Percentiles rank a stretch among this genome's conserved stretches.
phyloP scores from a whole-genome alignment of 2,888 invertebrate species.

The Ectemnius continuus region DNA sequence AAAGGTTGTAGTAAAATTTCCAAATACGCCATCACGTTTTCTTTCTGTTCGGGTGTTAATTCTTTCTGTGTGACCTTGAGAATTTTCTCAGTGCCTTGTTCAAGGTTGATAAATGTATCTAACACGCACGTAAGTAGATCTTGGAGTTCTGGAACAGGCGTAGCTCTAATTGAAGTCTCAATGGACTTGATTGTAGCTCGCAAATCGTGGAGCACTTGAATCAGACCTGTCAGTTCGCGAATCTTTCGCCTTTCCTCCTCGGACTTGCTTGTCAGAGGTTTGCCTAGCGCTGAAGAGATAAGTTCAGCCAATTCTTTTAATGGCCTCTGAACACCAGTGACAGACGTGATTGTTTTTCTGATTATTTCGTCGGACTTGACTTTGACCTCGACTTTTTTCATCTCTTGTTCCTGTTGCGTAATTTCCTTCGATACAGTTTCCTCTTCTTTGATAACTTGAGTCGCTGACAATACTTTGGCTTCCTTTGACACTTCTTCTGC shows the following conservation, averaged over 20 bases:
- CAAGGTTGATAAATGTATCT: constrained; percentile 24
- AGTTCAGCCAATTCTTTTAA: constrained; percentile 49
- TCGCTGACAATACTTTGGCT: neutral
- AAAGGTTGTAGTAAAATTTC: constrained; percentile 53
- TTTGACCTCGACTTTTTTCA: neutral
- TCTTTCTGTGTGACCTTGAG: constrained; percentile 37
- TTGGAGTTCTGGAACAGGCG: constrained; percentile 25
- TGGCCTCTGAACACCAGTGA: constrained; percentile 46
- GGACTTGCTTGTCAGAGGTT: constrained; percentile 39
- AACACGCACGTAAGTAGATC: constrained; percentile 16
- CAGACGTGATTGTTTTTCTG: constrained; percentile 22
- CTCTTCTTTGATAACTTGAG: neutral
- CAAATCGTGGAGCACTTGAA: constrained; percentile 53
- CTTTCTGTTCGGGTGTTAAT: constrained; percentile 45
- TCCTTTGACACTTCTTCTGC: neutral
- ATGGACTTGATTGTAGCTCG: constrained; percentile 43
- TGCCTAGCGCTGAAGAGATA: constrained; percentile 34
- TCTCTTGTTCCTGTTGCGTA: neutral
- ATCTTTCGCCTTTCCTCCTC: constrained; percentile 51
- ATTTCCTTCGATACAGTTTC: neutral
- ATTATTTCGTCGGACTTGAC: neutral
- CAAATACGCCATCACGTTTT: constrained; percentile 46
- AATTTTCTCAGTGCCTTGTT: constrained; percentile 32
- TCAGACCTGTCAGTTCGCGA: constrained; percentile 46
- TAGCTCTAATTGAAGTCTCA: constrained; percentile 12